A percentile compares a stretch with the other conserved stretches of the same genome.
These are phyloP conservation scores for Agelas oroides DNA, from an alignment of 37 sponge, comb jelly and placozoan genomes.

Conservation along the genomic window DNA sequence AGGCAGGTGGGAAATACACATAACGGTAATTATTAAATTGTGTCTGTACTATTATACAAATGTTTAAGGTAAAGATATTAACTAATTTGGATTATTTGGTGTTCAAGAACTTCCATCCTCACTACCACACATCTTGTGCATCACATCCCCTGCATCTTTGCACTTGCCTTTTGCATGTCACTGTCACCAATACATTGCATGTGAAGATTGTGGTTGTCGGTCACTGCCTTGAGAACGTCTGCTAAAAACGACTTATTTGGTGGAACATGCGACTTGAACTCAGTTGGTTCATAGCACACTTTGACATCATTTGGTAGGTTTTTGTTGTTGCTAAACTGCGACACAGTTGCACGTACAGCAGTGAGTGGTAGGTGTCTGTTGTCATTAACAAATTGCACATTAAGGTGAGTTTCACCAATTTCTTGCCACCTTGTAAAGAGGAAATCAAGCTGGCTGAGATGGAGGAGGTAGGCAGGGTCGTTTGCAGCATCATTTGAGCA, in stretches of 20 bases:
- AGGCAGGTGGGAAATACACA: no score
- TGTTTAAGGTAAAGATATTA: no score
- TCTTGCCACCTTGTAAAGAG: constrained; percentile 66
- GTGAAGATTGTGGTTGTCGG: not conserved
- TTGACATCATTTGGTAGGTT: constrained; percentile 50
- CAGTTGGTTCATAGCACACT: constrained; percentile 50
- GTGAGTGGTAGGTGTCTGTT: constrained; percentile 28
- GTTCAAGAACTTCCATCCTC: no score
- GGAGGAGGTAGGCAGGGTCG: constrained; percentile 64
- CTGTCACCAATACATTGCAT: constrained; percentile 1
- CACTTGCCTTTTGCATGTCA: not conserved
- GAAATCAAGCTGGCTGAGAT: constrained; percentile 52
- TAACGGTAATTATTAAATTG: no score
- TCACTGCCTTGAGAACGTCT: constrained; percentile 9
- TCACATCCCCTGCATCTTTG: not conserved
- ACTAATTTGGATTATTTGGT: no score
- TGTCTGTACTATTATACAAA: no score
- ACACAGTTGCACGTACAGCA: constrained; percentile 14
- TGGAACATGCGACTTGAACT: constrained; percentile 52
- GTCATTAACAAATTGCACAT: constrained; percentile 40
- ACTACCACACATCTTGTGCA: not conserved
- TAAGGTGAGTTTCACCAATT: not conserved
- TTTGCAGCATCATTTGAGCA: constrained; percentile 54
- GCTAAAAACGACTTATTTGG: constrained; percentile 11
- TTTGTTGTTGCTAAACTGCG: constrained; percentile 38